These are phyloP conservation scores for Nycticebus coucang DNA, from an alignment of 2,113 vertebrate species.

Conservation along the genomic window DNA sequence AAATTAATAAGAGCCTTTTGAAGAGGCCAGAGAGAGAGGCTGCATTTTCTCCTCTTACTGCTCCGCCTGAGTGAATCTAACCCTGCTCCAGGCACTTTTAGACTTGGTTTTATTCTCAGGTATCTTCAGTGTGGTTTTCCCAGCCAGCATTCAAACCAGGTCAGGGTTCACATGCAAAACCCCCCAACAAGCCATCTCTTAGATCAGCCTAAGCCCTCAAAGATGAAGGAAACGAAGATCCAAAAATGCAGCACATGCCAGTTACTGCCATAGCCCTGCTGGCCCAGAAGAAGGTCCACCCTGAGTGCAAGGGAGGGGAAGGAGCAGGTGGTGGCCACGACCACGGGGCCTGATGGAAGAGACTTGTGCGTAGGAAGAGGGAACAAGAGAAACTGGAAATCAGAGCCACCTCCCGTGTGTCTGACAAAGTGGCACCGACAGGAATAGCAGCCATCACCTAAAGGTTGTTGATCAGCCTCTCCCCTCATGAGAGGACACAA, in stretches of 20 bases:
- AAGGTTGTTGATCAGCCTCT: conserved; percentile 15
- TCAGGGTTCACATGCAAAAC: no score
- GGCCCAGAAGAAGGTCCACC: neutral
- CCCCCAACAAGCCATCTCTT: neutral
- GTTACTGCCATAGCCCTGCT: neutral
- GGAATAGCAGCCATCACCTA: neutral
- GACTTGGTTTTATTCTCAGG: no score
- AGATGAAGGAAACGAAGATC: neutral
- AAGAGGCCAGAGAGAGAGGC: no score
- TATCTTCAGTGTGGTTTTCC: no score
- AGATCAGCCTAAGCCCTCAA: neutral
- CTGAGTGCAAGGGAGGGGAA: neutral
- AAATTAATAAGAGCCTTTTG: no score
- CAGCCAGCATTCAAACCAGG: no score
- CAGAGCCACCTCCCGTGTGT: neutral
- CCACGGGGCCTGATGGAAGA: neutral
- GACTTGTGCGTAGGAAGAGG: neutral
- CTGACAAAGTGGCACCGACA: conserved; percentile 40
- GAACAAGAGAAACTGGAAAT: conserved; percentile 17
- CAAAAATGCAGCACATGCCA: neutral
- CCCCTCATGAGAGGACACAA: neutral
- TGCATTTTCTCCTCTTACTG: no score
- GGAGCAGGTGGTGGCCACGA: neutral
- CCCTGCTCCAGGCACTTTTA: no score
- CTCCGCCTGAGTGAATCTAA: no score